Evolutionary conservation across 2,888 invertebrate genomes (phyloP).

Genomic region (Drosophila yooni): DNA sequence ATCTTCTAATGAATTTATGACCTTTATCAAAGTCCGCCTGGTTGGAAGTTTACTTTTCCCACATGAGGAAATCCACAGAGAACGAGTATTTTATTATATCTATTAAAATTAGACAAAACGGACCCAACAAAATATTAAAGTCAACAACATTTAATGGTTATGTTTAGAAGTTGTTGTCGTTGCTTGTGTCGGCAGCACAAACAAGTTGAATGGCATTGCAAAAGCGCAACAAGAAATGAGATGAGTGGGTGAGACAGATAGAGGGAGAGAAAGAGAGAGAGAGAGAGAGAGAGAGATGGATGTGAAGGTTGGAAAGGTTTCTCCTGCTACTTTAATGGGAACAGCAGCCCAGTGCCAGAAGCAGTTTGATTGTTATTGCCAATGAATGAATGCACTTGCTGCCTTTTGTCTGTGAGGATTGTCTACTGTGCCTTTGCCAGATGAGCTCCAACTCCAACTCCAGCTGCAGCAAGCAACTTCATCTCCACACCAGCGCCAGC

Average conservation of each 20-base stretch:
- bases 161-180: slow-evolving; percentile 34
- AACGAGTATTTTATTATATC: slow-evolving; percentile 31
- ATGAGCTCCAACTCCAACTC: slow-evolving; percentile 28
- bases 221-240: slow-evolving; percentile 65
- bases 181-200: slow-evolving; percentile 48
- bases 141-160: slow-evolving; percentile 54
- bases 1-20: slow-evolving; percentile 57
- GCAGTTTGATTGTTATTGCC: slow-evolving; percentile 79
- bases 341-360: slow-evolving; percentile 64
- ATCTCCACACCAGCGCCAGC: slow-evolving; percentile 44
- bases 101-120: slow-evolving; percentile 40
- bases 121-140: slow-evolving; percentile 64
- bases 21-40: slow-evolving; percentile 54
- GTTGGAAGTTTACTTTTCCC: slow-evolving; percentile 71
- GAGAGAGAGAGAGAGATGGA: background rate
- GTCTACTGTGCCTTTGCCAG: slow-evolving; percentile 41
- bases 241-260: slow-evolving; percentile 20
- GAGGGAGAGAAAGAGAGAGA: slow-evolving; percentile 12
- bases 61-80: slow-evolving; percentile 35
- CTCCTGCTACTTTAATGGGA: slow-evolving; percentile 14
- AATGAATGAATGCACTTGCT: slow-evolving; percentile 79
- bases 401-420: slow-evolving; percentile 61
- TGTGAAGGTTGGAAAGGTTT: slow-evolving; percentile 11
- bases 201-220: slow-evolving; percentile 73
- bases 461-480: slow-evolving; percentile 15